Evolutionary conservation across 2,797 vertebrate genomes (phyloP), one percentile per base, ranked within the genome.

Genomic region (Scomberomorus guttatus): DNA sequence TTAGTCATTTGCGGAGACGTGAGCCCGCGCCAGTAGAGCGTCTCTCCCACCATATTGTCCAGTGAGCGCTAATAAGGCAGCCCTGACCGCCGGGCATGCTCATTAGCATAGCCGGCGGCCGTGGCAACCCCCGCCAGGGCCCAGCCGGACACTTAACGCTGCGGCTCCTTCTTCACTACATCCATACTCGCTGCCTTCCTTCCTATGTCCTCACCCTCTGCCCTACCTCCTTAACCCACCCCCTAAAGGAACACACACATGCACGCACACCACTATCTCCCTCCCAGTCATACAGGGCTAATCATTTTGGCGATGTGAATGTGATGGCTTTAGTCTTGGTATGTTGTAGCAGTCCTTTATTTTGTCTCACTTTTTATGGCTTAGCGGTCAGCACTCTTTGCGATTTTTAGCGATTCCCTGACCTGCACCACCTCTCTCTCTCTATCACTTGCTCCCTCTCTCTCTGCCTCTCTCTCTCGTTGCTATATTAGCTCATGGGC

Each of bases 91-190:
- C 80, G 91, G 92, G 88, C 80, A 57, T 82, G 82, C 93, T 96
- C 94, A 95, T 96, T 96, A 96, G 94, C 95, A 95, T 96, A 86
- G 94, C 94, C 94, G 27, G 90, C 89, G 92, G 95, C 94, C 72
- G 83, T 91, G 91, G 93, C 91, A 94, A 90, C 90, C 90, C 90
- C 92, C 83, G 77, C 89, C 82, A 93, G 91, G 82, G 88, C 90
- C 90, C 87, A 91, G 90, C 91, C 83, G 94, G 93, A 95, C 94
- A 94, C 94, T 96, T 95, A 95, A 96, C 54, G 77, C 79, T 73
- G 75, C 63, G 64, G 91, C 89, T 92, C 83, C 86, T 92, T 88
- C 88, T 82, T 89, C 75, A 54, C 82, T 81, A 80, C 87, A 78
- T 93, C 79, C 73, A 84, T 83, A 80, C 88, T 83, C 75, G 48